A percentile compares a stretch with the other conserved stretches of the same genome.
These are phyloP conservation scores for Lates calcarifer DNA, from an alignment of 2,113 vertebrate species.

Conservation along the genomic window DNA sequence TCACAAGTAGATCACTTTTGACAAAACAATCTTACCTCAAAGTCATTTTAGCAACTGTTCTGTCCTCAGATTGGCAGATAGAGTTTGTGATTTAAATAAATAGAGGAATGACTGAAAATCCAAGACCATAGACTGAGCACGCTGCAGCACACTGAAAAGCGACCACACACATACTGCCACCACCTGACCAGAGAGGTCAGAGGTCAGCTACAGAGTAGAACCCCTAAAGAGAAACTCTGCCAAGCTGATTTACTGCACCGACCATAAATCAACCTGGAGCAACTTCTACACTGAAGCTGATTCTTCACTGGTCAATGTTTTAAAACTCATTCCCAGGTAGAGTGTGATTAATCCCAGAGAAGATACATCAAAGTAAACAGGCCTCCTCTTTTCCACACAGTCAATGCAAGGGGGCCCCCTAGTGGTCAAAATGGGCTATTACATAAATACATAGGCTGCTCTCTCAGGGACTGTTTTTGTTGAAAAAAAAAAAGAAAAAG, in stretches of 20 bases:
- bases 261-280: not conserved
- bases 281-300: not conserved
- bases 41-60: not conserved
- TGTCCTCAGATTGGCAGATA: not conserved
- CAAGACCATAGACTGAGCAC: not conserved
- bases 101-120: not conserved
- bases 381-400: not conserved
- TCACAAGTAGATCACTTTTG: not conserved
- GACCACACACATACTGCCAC: not conserved
- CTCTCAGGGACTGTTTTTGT: not conserved
- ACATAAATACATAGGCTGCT: not conserved
- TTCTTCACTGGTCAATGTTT: not conserved
- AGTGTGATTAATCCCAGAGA: not conserved
- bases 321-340: not conserved
- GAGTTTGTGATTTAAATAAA: not conserved
- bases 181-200: not conserved
- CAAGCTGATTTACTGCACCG: constrained; percentile 4
- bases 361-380: not conserved
- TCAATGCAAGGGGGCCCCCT: constrained; percentile 1
- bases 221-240: not conserved
- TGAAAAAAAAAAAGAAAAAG: no score
- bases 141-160: not conserved
- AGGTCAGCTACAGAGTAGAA: not conserved
- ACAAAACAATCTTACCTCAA: constrained; percentile 1
- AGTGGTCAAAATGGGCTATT: not conserved